phyloP scores from a whole-genome alignment of 2,113 vertebrate genomes.

The Arizona elegans region DNA sequence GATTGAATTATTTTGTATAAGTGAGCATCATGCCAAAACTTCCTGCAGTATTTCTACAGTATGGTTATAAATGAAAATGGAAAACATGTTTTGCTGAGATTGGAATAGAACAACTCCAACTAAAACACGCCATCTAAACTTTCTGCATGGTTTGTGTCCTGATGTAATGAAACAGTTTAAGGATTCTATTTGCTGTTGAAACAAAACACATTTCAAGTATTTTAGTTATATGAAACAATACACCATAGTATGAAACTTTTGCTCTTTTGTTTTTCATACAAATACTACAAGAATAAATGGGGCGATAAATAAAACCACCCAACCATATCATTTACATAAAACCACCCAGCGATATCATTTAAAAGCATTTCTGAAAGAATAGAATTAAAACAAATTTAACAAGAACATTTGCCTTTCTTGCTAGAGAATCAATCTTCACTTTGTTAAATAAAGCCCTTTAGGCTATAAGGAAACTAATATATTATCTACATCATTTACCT shows the following conservation, averaged over 20 bases:
- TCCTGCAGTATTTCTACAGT: neutral
- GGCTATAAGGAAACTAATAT: neutral
- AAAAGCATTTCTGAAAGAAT: neutral
- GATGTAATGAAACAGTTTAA: neutral
- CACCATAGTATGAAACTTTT: neutral
- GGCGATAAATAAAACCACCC: neutral
- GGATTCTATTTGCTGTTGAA: neutral
- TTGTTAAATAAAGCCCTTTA: neutral
- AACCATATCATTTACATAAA: neutral
- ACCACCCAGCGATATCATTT: neutral
- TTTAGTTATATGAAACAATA: neutral
- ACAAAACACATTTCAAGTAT: neutral
- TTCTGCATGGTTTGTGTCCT: neutral
- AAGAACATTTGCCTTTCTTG: neutral
- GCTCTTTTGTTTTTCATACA: neutral
- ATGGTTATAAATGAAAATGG: neutral
- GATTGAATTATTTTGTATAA: neutral
- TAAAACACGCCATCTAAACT: neutral
- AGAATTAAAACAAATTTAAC: neutral
- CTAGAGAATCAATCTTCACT: neutral
- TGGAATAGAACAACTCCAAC: neutral
- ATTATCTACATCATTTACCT: neutral
- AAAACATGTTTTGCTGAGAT: neutral
- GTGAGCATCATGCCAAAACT: neutral
- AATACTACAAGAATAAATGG: neutral